Evolutionary conservation across 1,140 invertebrate species (phyloP), one percentile per base, ranked within the genome.

Genomic region (Teleopsis dalmanni): DNA sequence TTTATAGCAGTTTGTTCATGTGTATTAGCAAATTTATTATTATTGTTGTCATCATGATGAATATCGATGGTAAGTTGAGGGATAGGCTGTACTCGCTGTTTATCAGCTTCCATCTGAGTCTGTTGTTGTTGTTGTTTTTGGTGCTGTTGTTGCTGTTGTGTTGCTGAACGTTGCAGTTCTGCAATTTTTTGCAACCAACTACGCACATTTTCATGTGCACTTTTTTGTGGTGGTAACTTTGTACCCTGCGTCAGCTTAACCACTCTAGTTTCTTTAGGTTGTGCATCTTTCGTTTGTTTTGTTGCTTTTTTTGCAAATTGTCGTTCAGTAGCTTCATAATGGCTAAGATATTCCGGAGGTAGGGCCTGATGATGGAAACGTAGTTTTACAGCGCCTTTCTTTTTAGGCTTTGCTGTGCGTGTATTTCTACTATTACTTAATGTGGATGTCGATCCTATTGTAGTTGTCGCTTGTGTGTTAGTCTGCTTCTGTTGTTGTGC

Each of bases 351-450:
- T 57, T 87, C 85, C 2, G 84, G 81, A 0, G 86, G 85, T 33
- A 88, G 62, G 0, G 85, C 85, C 62, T 88, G 85, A 57, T 88
- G 85, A 56, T 89, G 86, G 57, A 88, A 88, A 57, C 87, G 86
- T 8, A 88, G 71, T 60, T 88, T 88, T 76, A 85, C 83, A 53
- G 83, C 71, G 51, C 78, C 65, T 81, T 82, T 59, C 80, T 77
- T 16, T 81, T 56, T 47, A 34, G 50, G 37, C 37, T 50, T 50
- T 19, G 40, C 18, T 13, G 9, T 27, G n/a, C 34, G 47, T 36
- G 10, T 48, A 35, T 36, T 46, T 52, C 8, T 42, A 27, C 22
- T 31, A 18, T 16, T 33, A n/a, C 21, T 9, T 19, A 44, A 18
- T 9, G 13, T 10, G 1, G 37, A 3, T 16, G 31, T 42, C 9